Evolutionary conservation across 1,140 invertebrate species (phyloP), one percentile per base, ranked within the genome.

Genomic region (Drosophila tani): DNA sequence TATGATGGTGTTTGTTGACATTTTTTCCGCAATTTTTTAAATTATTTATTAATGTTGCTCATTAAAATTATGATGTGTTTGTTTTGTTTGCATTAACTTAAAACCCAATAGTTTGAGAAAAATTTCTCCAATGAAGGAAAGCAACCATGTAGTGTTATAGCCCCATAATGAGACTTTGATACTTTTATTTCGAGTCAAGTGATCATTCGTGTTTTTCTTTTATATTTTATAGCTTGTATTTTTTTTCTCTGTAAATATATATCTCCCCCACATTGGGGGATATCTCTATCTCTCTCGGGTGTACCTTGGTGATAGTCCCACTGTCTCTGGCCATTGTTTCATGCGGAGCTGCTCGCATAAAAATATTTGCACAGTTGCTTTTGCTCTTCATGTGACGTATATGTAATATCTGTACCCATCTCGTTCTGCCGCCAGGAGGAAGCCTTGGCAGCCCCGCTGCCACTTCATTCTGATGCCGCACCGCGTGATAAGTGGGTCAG

Each of bases 311-410:
- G 57, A 69, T 85, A 49, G 45, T 29, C 60, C 62, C 56, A 56
- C 17, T 63, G 67, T 77, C 38, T 55, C 62, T 63, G 64, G 67
- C 53, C 73, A 78, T 81, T 88, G 81, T 88, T 84, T 79, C 68
- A 79, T 73, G 59, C 46, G 49, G 43, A 38, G 57, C 17, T 15
- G 17, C 27, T 45, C 19, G 40, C 80, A 82, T 80, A 74, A 74
- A 87, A 88, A 88, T 88, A 87, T 87, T 87, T 87, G 85, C 84
- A 71, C 84, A 88, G 77, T 83, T 87, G 76, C 83, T 60, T 56
- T 57, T 83, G 67, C 68, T 68, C 79, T 78, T 81, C 68, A 80
- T 80, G 77, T 81, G 66, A 70, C 17, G 55, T 57, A 65, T 73
- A 76, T 83, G 82, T 76, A 75, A 79, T 86, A 71, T 65, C 41